A percentile compares a stretch with the other conserved stretches of the same genome.
phyloP scores from a whole-genome alignment of 2,797 vertebrate species.

The Mallotus villosus region DNA sequence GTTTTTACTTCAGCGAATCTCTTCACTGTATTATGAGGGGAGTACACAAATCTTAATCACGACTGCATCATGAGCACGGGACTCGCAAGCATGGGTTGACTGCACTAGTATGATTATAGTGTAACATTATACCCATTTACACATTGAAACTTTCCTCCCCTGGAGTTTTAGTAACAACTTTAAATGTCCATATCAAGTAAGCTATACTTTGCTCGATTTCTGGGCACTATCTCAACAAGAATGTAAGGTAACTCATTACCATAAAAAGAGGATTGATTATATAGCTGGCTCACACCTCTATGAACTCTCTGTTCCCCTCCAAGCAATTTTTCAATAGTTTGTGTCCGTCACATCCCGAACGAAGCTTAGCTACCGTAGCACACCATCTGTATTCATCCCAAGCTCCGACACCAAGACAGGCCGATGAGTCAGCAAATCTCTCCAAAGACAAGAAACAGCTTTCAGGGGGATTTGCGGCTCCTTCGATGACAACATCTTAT shows the following conservation, averaged over 20 bases:
- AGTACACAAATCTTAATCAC: too few relatives aligned
- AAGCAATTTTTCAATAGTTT: slow-evolving; percentile 27
- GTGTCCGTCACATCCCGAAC: slow-evolving; percentile 51
- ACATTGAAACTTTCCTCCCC: too few relatives aligned
- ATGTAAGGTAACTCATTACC: slow-evolving; percentile 14
- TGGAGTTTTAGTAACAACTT: too few relatives aligned
- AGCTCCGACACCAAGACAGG: slow-evolving; percentile 55
- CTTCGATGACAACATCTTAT: slow-evolving; percentile 32
- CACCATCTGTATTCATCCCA: slow-evolving; percentile 63
- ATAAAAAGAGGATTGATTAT: slow-evolving; percentile 16
- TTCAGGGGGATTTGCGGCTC: slow-evolving; percentile 30
- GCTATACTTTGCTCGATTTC: not conserved
- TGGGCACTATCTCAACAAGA: slow-evolving; percentile 16
- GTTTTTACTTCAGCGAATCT: too few relatives aligned
- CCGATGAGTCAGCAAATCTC: slow-evolving; percentile 70
- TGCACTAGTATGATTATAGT: too few relatives aligned
- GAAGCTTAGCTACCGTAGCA: slow-evolving; percentile 23
- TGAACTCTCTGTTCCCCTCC: slow-evolving; percentile 24
- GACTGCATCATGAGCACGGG: too few relatives aligned
- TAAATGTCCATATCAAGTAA: not conserved
- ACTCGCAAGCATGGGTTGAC: too few relatives aligned
- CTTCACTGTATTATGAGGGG: too few relatives aligned
- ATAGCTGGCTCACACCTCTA: slow-evolving; percentile 23
- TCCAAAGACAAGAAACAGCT: slow-evolving; percentile 38
- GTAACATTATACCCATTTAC: too few relatives aligned